Evolutionary conservation across 2,888 invertebrate species (phyloP), one percentile per base, ranked within the genome.

Genomic region (Napeogenes sylphis): DNA sequence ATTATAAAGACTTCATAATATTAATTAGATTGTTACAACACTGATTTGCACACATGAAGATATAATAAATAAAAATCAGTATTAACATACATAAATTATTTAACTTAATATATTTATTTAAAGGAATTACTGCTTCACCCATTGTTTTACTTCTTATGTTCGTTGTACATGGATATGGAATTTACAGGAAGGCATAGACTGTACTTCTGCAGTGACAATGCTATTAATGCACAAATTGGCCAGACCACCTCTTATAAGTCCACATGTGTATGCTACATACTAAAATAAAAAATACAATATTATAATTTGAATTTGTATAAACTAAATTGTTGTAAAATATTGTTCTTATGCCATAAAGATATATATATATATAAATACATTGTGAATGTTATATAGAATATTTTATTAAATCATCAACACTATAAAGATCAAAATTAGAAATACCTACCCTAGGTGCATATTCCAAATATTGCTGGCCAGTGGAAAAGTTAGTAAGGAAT

Each of bases 231-330:
- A 98, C 67, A 99, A 92, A 90, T 99, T 99, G 21, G 98, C 96
- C 67, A 99, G 90, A 56, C 98, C 98, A 45, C 99, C 99, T 78
- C 99, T 92, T 60, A 99, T 94, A 70, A 99, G 91, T 4, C 99
- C 99, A 89, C 99, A 99, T 0, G 99, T 98, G 80, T 98, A 98
- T 2, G 98, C 97, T 61, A 99, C 94, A 90, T 95, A 96, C 93
- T 94, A 87, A 63, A 91, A 92, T 64, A 74, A 73, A 64, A 68
- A 62, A 65, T 4, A 55, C 21, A 21, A 21, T 8, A 46, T 21
- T 30, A 51, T 10, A 30, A 14, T 14, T 51, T 51, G 10, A 42
- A 42, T 10, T 12, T 42, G 12, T 10, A 42, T 10, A 42, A 38
- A 3, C 38, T 1, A 10, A 42, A 42, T 42, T 42, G 12, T 10